A percentile compares a stretch with the other conserved stretches of the same genome.
Evolutionary conservation across 2,797 vertebrate genomes (phyloP).

Genomic region (Dicrostonyx torquatus): DNA sequence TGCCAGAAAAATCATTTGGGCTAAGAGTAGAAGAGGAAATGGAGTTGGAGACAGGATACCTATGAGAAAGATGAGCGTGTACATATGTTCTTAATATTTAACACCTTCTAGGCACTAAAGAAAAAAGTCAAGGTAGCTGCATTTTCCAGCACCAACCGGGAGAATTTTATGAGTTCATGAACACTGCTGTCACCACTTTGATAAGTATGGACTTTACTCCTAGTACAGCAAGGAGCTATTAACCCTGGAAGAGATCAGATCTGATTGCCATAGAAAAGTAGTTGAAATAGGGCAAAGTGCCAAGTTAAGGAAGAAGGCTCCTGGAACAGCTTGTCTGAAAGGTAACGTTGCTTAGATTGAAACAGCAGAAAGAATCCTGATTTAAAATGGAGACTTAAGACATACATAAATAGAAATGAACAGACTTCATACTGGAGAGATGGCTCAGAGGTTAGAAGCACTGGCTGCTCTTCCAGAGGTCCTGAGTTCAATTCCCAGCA

Average conservation of each 20-base stretch:
- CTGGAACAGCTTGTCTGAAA: neutral
- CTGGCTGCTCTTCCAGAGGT: neutral
- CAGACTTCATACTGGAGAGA: neutral
- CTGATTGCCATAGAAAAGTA: conserved; percentile 1
- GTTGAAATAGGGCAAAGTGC: neutral
- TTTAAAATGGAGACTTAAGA: neutral
- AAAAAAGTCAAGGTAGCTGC: neutral
- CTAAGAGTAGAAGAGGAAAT: neutral
- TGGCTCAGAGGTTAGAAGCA: neutral
- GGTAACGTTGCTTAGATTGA: neutral
- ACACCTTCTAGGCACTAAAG: neutral
- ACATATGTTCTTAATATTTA: neutral
- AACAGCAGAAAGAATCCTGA: neutral
- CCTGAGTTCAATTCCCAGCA: neutral
- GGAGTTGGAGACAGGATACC: neutral
- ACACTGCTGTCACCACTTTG: neutral
- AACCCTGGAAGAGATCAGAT: neutral
- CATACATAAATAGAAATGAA: neutral
- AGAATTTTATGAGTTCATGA: neutral
- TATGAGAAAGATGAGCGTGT: neutral
- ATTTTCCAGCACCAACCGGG: neutral
- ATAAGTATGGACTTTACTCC: neutral
- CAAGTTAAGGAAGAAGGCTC: neutral
- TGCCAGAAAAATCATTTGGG: neutral
- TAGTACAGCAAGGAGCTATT: neutral